These are phyloP conservation scores for Brachyopa scutellaris DNA, from an alignment of 2,888 invertebrate species.

Conservation along the genomic window DNA sequence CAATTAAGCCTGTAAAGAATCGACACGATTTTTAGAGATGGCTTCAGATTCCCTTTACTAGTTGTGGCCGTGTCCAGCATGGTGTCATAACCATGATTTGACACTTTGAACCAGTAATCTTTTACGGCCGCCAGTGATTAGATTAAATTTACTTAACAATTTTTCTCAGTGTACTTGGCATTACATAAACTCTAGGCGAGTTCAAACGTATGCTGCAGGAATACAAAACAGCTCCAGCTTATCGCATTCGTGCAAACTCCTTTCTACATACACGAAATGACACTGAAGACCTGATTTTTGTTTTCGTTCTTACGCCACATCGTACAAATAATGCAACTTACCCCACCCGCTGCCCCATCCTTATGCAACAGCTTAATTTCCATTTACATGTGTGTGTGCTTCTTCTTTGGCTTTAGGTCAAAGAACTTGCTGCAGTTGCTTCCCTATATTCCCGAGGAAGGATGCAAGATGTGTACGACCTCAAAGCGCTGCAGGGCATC, in stretches of 20 bases:
- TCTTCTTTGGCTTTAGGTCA: conserved; percentile 55
- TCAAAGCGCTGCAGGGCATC: background rate
- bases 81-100: too few species aligned
- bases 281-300: conserved; percentile 71
- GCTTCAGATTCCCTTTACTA: too few species aligned
- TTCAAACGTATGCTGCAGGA: background rate
- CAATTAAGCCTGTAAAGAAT: too few species aligned
- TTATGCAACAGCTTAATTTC: too few species aligned
- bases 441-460: background rate
- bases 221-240: background rate
- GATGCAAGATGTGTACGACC: background rate
- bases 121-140: too few species aligned
- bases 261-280: conserved; percentile 40
- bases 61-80: too few species aligned
- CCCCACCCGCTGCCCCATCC: background rate
- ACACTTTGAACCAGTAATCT: too few species aligned
- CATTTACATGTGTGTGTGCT: background rate
- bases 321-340: too few species aligned
- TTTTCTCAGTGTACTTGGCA: conserved; percentile 8
- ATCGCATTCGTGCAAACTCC: background rate
- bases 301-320: conserved; percentile 50
- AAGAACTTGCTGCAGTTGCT: conserved; percentile 52
- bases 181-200: conserved; percentile 19
- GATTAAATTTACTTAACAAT: background rate
- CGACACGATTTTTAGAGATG: too few species aligned